A percentile compares a stretch with the other conserved stretches of the same genome.
Conservation (phyloP, 2,888 invertebrate species). For the Dione juno region DNA sequence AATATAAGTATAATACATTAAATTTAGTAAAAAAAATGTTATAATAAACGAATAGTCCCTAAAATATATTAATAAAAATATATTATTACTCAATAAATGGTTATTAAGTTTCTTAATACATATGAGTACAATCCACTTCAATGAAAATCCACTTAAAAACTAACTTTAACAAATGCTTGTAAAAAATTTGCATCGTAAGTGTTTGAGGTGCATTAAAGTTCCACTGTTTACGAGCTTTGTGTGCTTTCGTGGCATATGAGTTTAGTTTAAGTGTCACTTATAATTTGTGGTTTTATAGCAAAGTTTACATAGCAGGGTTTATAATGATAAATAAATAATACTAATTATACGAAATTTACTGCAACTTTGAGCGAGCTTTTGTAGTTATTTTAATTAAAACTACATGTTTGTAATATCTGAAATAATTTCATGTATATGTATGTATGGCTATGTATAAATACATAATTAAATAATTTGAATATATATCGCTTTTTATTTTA, state of each 20-base stretch:
- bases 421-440: not conserved
- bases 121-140: not conserved
- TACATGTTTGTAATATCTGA: not conserved
- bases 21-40: too few relatives aligned
- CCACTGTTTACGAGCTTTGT: slow-evolving; percentile 52
- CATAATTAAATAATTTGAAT: too few relatives aligned
- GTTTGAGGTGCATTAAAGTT: slow-evolving; percentile 57
- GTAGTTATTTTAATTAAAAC: not conserved
- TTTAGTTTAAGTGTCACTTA: slow-evolving; percentile 49
- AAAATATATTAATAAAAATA: too few relatives aligned
- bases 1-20: too few relatives aligned
- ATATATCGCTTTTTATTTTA: too few relatives aligned
- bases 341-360: not conserved
- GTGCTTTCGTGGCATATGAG: slow-evolving; percentile 61
- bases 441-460: too few relatives aligned
- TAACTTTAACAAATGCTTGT: slow-evolving; percentile 53
- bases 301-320: slow-evolving; percentile 10
- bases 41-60: too few relatives aligned
- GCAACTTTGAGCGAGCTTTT: not conserved
- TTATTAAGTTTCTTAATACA: not conserved
- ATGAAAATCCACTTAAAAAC: slow-evolving; percentile 8
- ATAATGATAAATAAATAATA: slow-evolving; percentile 15
- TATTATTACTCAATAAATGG: not conserved
- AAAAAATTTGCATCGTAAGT: slow-evolving; percentile 60
- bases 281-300: slow-evolving; percentile 35